These are phyloP conservation scores for Junonia oenone DNA, from an alignment of 2,888 invertebrate species.

Conservation along the genomic window DNA sequence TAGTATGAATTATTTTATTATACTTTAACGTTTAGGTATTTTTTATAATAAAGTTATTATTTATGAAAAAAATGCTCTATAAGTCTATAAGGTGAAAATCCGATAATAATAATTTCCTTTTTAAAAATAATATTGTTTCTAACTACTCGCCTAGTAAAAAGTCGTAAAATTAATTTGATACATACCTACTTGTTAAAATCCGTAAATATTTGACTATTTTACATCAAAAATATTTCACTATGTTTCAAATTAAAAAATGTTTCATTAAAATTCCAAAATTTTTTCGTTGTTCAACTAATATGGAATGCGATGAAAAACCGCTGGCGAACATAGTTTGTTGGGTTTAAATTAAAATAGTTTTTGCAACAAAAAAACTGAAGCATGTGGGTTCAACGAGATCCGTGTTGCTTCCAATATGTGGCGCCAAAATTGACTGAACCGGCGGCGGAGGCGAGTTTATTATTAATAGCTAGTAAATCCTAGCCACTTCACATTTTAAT, in stretches of 20 bases:
- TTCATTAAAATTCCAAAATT: slow-evolving; percentile 27
- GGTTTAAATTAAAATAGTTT: slow-evolving; percentile 30
- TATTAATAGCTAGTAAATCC: slow-evolving; percentile 27
- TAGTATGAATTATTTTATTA: too few relatives aligned
- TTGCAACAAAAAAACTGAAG: slow-evolving; percentile 26
- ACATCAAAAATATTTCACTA: neutral
- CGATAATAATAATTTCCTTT: too few relatives aligned
- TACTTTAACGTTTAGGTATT: too few relatives aligned
- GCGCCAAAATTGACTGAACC: slow-evolving; percentile 56
- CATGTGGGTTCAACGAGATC: slow-evolving; percentile 39
- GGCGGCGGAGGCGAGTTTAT: slow-evolving; percentile 34
- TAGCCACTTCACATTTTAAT: neutral
- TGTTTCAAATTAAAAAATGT: neutral
- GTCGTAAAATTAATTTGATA: too few relatives aligned
- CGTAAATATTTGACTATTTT: neutral
- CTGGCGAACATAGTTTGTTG: slow-evolving; percentile 24
- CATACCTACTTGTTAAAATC: too few relatives aligned
- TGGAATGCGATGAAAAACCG: slow-evolving; percentile 29
- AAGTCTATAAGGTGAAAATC: too few relatives aligned
- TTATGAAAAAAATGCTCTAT: too few relatives aligned
- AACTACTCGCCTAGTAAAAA: too few relatives aligned
- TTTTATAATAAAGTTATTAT: too few relatives aligned
- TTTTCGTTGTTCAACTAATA: slow-evolving; percentile 21
- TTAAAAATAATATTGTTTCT: too few relatives aligned
- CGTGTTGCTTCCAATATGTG: slow-evolving; percentile 45